phyloP scores from a whole-genome alignment of 92 coral and sea anemone species.

The Phenganax subtilis region DNA sequence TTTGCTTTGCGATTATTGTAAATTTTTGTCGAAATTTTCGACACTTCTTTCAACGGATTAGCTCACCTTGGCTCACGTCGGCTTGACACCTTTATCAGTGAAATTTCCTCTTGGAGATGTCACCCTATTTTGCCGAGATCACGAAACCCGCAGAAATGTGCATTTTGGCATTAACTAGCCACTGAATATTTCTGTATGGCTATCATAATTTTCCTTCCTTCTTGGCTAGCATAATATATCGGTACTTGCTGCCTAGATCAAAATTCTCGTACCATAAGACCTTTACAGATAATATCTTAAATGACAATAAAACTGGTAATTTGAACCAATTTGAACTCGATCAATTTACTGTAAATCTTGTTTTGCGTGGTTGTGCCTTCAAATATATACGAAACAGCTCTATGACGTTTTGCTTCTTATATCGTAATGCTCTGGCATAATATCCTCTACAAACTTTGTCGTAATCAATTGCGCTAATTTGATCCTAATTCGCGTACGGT shows the following conservation, averaged over 20 bases:
- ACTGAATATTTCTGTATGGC: neutral
- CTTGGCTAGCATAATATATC: neutral
- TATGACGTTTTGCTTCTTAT: too few relatives aligned
- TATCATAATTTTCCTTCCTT: neutral
- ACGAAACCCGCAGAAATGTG: neutral
- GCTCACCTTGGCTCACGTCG: neutral
- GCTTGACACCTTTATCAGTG: constrained; percentile 1
- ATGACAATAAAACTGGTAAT: too few relatives aligned
- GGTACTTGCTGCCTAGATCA: too few relatives aligned
- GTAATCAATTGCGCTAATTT: neutral
- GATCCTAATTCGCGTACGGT: neutral
- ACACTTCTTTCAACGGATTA: constrained; percentile 2
- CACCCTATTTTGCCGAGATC: neutral
- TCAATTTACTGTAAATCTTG: too few relatives aligned
- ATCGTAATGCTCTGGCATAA: too few relatives aligned
- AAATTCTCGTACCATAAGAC: too few relatives aligned
- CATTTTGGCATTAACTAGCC: neutral
- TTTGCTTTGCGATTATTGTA: neutral
- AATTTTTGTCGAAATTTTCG: neutral
- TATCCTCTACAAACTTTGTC: too few relatives aligned
- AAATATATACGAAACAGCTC: too few relatives aligned
- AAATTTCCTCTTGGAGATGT: neutral
- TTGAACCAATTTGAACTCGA: too few relatives aligned
- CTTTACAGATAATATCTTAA: too few relatives aligned
- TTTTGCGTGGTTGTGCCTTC: too few relatives aligned